These are phyloP conservation scores for Steinernema feltiae DNA, from an alignment of 1,140 invertebrate species.

Conservation along the genomic window DNA sequence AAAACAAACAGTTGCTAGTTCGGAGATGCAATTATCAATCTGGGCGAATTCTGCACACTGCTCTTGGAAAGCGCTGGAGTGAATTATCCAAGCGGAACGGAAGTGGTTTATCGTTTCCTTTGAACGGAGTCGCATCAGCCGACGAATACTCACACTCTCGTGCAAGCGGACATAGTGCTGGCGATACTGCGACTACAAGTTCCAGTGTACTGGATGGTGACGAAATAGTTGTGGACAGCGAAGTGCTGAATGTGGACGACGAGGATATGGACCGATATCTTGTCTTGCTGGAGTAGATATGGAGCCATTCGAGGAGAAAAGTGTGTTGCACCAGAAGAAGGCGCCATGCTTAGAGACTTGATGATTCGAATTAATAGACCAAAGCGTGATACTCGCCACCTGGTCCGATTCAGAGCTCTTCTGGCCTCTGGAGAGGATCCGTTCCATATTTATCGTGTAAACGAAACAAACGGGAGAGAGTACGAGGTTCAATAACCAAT, in stretches of 20 bases:
- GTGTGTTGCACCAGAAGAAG: neutral
- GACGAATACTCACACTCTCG: neutral
- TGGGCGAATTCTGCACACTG: conserved; percentile 43
- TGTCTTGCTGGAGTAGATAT: neutral
- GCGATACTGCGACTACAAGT: too few relatives aligned
- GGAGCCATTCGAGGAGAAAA: neutral
- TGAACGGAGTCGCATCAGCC: neutral
- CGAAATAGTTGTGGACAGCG: neutral
- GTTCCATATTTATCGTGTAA: neutral
- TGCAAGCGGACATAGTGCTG: too few relatives aligned
- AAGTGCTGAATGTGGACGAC: neutral
- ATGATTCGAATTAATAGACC: neutral
- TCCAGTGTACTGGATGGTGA: neutral
- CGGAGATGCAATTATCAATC: conserved; percentile 55
- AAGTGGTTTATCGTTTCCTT: neutral
- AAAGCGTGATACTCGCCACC: neutral
- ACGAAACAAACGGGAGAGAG: too few relatives aligned
- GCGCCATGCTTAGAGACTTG: neutral
- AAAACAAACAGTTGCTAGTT: conserved; percentile 37
- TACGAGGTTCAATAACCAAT: too few relatives aligned
- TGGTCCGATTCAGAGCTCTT: neutral
- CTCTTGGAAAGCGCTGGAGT: neutral
- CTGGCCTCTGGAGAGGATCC: neutral
- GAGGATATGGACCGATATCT: neutral
- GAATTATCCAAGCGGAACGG: neutral